Evolutionary conservation across 2,888 invertebrate species (phyloP).

Genomic region (Tetragnatha montana): DNA sequence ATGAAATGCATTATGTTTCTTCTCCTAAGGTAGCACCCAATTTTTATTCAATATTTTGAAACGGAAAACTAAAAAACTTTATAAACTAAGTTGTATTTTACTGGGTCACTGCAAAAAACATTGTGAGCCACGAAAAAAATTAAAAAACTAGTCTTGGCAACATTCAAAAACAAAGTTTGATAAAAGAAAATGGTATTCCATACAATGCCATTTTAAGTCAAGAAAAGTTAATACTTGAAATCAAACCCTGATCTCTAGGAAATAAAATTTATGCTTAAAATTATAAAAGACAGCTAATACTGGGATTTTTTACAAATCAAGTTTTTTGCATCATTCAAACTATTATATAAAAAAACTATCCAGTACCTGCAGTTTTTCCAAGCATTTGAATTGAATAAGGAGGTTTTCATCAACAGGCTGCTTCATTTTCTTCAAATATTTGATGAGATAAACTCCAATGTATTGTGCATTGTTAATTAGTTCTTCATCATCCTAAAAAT

Average conservation of each 20-base stretch:
- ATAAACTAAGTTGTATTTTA: no score
- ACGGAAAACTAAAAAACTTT: no score
- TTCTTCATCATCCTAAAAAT: conserved; percentile 22
- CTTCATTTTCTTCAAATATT: conserved; percentile 28
- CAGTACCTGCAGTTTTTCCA: conserved; percentile 52
- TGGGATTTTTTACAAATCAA: neutral
- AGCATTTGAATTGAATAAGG: conserved; percentile 20
- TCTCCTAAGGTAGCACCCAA: no score
- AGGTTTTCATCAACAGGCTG: conserved; percentile 14
- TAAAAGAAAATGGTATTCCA: no score
- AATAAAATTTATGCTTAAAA: neutral
- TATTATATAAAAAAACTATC: neutral
- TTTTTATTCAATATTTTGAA: no score
- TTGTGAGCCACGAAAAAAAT: no score
- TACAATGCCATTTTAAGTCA: no score
- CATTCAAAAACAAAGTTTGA: no score
- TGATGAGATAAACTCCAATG: conserved; percentile 33
- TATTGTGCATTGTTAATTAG: neutral
- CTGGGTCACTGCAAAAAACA: no score
- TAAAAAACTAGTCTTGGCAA: no score
- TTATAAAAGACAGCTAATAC: neutral
- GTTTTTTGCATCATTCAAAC: neutral
- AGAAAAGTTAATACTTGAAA: no score
- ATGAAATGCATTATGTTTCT: no score
- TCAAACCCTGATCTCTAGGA: neutral